Conservation (phyloP, 2,113 vertebrate species). For the Marmota monax region DNA sequence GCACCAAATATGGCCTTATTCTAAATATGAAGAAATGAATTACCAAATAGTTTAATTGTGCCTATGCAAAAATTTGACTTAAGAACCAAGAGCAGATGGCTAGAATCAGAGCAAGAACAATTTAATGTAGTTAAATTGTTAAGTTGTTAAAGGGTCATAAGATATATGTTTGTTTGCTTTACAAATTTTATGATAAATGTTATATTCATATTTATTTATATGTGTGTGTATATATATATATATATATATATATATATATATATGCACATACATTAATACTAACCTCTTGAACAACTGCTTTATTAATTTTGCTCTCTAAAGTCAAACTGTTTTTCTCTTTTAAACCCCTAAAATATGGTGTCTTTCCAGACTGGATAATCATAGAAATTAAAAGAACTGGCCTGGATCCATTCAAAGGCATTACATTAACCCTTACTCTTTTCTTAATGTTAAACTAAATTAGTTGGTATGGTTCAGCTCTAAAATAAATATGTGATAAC, state of each 20-base stretch:
- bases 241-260: too few species aligned
- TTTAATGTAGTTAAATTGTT: neutral
- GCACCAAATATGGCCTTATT: neutral
- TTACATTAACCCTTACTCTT: neutral
- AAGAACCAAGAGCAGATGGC: conserved; percentile 47
- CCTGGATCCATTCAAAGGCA: neutral
- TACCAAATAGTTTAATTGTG: neutral
- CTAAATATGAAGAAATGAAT: neutral
- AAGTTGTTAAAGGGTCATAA: neutral
- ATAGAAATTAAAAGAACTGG: conserved; percentile 45
- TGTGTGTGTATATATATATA: too few species aligned
- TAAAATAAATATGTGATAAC: conserved; percentile 5
- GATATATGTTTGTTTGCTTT: conserved; percentile 50
- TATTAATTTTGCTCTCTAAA: conserved; percentile 61
- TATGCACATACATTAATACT: conserved; percentile 1
- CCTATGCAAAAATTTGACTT: neutral
- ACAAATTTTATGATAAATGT: too few species aligned
- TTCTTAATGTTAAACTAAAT: neutral
- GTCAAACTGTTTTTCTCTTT: conserved; percentile 46
- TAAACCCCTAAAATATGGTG: neutral
- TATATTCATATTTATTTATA: too few species aligned
- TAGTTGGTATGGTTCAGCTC: neutral
- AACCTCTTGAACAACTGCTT: conserved; percentile 47
- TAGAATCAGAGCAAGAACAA: conserved; percentile 39
- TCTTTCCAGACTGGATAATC: conserved; percentile 42